A percentile compares a stretch with the other conserved stretches of the same genome.
These are phyloP conservation scores for Patella pellucida DNA, from an alignment of 2,888 invertebrate genomes.

Conservation along the genomic window DNA sequence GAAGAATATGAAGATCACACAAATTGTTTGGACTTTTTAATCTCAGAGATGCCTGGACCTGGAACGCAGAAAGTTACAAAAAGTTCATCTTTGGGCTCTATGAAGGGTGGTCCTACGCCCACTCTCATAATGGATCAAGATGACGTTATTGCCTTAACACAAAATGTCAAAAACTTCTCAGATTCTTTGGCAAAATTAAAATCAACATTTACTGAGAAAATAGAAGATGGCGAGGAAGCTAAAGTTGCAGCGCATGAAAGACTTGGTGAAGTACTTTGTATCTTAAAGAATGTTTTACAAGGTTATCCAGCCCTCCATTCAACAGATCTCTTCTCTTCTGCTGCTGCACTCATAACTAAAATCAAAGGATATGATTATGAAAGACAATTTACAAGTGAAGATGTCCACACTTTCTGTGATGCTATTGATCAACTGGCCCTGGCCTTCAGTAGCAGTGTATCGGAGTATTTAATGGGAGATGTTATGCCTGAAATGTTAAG, in stretches of 20 bases:
- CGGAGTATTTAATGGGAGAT: slow-evolving; percentile 74
- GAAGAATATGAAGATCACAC: too few relatives aligned
- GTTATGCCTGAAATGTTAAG: slow-evolving; percentile 57
- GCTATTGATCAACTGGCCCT: slow-evolving; percentile 73
- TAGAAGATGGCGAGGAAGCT: slow-evolving; percentile 59
- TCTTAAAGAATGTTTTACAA: slow-evolving; percentile 72
- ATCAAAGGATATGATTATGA: slow-evolving; percentile 73
- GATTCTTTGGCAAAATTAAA: slow-evolving; percentile 72
- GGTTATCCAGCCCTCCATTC: slow-evolving; percentile 73
- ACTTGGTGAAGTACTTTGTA: slow-evolving; percentile 72
- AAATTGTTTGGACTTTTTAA: too few relatives aligned
- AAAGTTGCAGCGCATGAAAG: slow-evolving; percentile 72
- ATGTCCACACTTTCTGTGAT: slow-evolving; percentile 70
- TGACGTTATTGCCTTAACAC: slow-evolving; percentile 72
- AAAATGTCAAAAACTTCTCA: slow-evolving; percentile 73
- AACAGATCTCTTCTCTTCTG: slow-evolving; percentile 72
- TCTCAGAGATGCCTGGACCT: background rate
- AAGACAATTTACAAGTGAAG: slow-evolving; percentile 66
- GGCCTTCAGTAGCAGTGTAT: slow-evolving; percentile 73
- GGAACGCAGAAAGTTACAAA: slow-evolving; percentile 41
- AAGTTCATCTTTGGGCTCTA: slow-evolving; percentile 58
- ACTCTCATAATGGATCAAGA: slow-evolving; percentile 71
- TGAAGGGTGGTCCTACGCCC: slow-evolving; percentile 68
- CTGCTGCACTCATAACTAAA: slow-evolving; percentile 72
- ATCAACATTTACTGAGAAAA: slow-evolving; percentile 69